Evolutionary conservation across 1,140 invertebrate genomes (phyloP), one percentile per base, ranked within the genome.

Genomic region (Cyphomyrmex costatus): DNA sequence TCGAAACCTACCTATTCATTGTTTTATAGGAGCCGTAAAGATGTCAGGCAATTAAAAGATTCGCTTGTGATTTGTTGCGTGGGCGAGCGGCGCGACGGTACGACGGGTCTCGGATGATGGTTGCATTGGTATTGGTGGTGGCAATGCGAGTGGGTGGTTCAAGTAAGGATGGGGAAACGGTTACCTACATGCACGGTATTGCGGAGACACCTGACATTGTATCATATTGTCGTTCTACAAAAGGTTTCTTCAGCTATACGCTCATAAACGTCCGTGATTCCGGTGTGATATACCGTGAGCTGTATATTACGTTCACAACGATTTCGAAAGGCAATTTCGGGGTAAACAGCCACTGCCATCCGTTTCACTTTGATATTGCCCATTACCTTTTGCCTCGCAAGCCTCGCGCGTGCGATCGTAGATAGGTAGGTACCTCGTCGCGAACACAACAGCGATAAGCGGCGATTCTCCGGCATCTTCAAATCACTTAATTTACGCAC

Each of bases 1-100:
- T 85, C 82, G 73, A 86, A 79, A 86, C 56, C 66, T 74, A 65
- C 71, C 89, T 89, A 88, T 92, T 93, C 89, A 93, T 92, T 93
- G 92, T 92, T 93, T 92, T 92, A 92, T 92, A 90, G 89, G 71
- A 85, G 86, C n/a, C 78, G 85, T 92, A 92, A 93, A 93, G 56
- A 89, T 85, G 89, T 91, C 88, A 84, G 74, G 88, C 91, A 92
- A 93, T 93, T 93, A 93, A 90, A 93, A 93, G 88, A 85, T 88
- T 88, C 79, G 85, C 58, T 68, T 92, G 36, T 42, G 91, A 93
- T 92, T 91, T 91, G 89, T 91, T 83, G 79, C 80, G 89, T 90
- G 88, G 91, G 89, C 46, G 27, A 49, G 16, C n/a, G 36, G 21
- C 51, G 49, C 66, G 79, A 83, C 66, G 53, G 24, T 42, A 24